Conservation (phyloP, 2,113 vertebrate genomes). For the Platichthys flesus region DNA sequence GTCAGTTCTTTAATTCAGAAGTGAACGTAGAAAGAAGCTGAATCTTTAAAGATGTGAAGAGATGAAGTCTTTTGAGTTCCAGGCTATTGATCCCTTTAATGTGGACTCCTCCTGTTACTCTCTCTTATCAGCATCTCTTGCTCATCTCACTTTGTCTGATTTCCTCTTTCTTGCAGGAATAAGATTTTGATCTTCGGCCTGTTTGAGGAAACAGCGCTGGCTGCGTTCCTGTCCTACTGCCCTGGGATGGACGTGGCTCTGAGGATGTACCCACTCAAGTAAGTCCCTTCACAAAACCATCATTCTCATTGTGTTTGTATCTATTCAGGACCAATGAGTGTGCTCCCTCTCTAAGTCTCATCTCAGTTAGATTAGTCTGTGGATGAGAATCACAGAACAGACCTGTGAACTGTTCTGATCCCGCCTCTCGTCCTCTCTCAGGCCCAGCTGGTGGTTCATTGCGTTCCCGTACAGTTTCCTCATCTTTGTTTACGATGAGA, state of each 20-base stretch:
- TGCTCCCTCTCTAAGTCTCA: no score
- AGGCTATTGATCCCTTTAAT: no score
- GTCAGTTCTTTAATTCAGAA: no score
- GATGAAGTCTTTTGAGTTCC: no score
- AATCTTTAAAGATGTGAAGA: no score
- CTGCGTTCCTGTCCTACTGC: slow-evolving; percentile 83
- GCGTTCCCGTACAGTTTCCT: slow-evolving; percentile 95
- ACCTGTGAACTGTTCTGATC: no score
- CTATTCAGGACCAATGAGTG: no score
- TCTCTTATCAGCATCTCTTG: background rate
- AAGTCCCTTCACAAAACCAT: slow-evolving; percentile 23
- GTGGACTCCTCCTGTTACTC: no score
- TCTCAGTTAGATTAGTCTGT: no score
- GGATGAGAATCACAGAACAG: no score
- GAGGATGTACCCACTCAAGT: slow-evolving; percentile 86
- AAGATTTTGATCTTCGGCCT: slow-evolving; percentile 85
- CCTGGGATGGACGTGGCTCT: slow-evolving; percentile 84
- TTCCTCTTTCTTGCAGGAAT: slow-evolving; percentile 70
- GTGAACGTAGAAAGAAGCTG: no score
- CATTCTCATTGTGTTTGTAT: no score
- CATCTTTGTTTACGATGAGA: slow-evolving; percentile 95
- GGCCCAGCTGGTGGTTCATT: slow-evolving; percentile 96
- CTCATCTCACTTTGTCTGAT: background rate
- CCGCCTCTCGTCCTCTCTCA: slow-evolving; percentile 49
- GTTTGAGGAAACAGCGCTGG: slow-evolving; percentile 83